These are phyloP conservation scores for Pseudeuparius sepicola DNA, from an alignment of 2,888 invertebrate species.

Conservation along the genomic window DNA sequence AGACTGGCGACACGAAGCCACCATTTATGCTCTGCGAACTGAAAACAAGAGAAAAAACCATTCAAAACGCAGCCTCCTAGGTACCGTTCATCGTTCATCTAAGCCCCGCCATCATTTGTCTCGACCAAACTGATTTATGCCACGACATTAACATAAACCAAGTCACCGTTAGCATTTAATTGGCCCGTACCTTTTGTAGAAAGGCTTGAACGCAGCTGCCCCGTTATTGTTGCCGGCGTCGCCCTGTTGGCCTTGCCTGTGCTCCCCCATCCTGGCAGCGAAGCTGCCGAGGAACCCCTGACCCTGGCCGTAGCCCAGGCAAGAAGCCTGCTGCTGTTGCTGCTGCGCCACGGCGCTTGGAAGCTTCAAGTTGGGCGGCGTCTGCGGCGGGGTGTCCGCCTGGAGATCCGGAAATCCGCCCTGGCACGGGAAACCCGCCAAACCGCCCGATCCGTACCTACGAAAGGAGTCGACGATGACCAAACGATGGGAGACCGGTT, in stretches of 20 bases:
- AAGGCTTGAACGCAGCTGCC: conserved; percentile 74
- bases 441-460: too few relatives aligned
- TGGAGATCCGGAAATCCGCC: conserved; percentile 80
- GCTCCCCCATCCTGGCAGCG: conserved; percentile 33
- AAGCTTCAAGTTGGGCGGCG: conserved; percentile 88
- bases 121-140: too few relatives aligned
- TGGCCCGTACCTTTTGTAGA: conserved; percentile 83
- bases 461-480: too few relatives aligned
- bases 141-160: too few relatives aligned
- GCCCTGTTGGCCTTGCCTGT: conserved; percentile 39
- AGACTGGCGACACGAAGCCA: conserved; percentile 66
- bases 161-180: too few relatives aligned
- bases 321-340: neutral
- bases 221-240: conserved; percentile 37
- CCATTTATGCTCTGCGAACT: conserved; percentile 65
- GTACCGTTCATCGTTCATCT: too few relatives aligned
- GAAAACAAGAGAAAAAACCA: conserved; percentile 37
- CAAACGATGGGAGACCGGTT: too few relatives aligned
- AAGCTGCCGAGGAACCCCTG: conserved; percentile 40
- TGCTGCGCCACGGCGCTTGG: conserved; percentile 57
- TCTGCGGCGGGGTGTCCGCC: conserved; percentile 87
- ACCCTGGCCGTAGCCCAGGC: conserved; percentile 29
- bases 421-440: too few relatives aligned
- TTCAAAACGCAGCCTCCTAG: too few relatives aligned
- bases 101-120: too few relatives aligned